A percentile compares a stretch with the other conserved stretches of the same genome.
phyloP scores from a whole-genome alignment of 2,797 vertebrate species.

The Cheirogaleus major region DNA sequence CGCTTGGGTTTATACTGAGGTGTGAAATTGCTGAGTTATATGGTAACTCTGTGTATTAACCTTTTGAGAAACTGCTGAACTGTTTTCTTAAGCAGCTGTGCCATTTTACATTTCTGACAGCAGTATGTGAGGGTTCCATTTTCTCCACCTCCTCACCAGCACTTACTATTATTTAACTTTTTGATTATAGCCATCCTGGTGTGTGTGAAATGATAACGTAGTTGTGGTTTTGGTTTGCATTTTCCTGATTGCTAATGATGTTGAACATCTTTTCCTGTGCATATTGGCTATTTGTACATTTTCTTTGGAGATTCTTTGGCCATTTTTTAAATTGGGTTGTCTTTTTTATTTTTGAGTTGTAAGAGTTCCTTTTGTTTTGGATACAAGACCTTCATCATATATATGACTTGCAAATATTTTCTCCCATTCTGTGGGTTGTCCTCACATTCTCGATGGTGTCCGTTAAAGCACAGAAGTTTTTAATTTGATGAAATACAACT shows the following conservation, averaged over 20 bases:
- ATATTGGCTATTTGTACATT: not conserved
- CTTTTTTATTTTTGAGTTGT: conserved; percentile 19
- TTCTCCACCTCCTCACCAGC: not conserved
- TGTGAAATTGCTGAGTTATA: not conserved
- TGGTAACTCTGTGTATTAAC: not conserved
- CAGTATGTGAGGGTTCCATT: not conserved
- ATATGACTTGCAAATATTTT: not conserved
- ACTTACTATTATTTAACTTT: not conserved
- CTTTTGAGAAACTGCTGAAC: not conserved
- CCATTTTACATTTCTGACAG: not conserved
- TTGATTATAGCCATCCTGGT: not conserved
- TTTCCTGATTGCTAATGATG: not conserved
- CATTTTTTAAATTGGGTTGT: not conserved
- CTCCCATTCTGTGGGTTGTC: not conserved
- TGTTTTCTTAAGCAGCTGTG: not conserved
- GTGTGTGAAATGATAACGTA: not conserved
- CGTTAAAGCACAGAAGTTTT: conserved; percentile 3
- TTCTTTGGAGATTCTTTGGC: not conserved
- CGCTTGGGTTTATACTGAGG: not conserved
- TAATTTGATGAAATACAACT: not conserved
- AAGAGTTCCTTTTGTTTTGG: not conserved
- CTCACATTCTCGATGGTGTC: not conserved
- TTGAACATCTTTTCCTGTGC: not conserved
- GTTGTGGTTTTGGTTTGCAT: not conserved
- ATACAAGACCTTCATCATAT: not conserved